These are phyloP conservation scores for Machaerirhynchus nigripectus DNA, from an alignment of 2,113 vertebrate genomes.

Conservation along the genomic window DNA sequence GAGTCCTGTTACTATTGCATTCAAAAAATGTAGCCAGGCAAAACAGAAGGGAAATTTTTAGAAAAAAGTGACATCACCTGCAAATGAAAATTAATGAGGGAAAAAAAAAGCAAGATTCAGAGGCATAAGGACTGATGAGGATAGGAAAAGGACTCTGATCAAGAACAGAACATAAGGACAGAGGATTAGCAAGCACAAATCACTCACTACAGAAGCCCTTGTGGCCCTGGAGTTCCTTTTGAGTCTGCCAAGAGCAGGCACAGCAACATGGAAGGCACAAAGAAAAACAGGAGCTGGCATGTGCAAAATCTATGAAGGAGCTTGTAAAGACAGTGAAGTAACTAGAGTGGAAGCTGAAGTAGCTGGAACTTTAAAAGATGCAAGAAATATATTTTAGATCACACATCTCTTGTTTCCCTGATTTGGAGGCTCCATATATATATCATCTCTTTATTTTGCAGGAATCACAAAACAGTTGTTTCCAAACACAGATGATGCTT, in stretches of 20 bases:
- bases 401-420: background rate
- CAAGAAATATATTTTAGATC: background rate
- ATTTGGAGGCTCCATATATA: background rate
- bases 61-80: background rate
- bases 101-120: background rate
- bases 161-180: background rate
- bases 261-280: background rate
- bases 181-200: background rate
- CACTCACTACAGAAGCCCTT: background rate
- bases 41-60: background rate
- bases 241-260: background rate
- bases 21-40: background rate
- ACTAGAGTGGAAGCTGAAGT: background rate
- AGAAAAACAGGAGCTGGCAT: background rate
- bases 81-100: background rate
- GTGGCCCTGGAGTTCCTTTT: background rate
- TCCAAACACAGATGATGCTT: slow-evolving; percentile 75
- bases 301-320: background rate
- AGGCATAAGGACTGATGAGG: background rate
- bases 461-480: slow-evolving; percentile 77
- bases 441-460: slow-evolving; percentile 33
- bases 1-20: background rate
- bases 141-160: background rate
- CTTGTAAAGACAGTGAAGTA: background rate
- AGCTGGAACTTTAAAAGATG: background rate